Evolutionary conservation across 2,113 vertebrate species (phyloP).

Genomic region (Microtus ochrogaster): DNA sequence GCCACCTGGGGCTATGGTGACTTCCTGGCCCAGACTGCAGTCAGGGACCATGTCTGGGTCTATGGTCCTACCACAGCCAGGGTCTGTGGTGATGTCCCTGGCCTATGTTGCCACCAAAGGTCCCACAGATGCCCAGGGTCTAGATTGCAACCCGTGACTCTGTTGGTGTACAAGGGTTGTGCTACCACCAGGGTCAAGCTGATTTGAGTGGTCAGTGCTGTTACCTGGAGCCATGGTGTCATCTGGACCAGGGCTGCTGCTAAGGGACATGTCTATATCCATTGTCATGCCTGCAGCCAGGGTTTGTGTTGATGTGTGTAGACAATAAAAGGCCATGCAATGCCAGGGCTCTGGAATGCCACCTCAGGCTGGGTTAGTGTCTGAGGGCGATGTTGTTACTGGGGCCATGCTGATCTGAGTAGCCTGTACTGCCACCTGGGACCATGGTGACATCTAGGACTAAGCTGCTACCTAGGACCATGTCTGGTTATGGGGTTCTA

Average conservation of each 20-base stretch:
- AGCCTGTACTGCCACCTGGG: no score
- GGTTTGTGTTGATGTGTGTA: not conserved
- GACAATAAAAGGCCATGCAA: no score
- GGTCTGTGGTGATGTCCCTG: not conserved
- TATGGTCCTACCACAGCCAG: not conserved
- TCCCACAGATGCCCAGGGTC: not conserved
- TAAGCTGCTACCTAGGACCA: no score
- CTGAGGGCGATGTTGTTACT: no score
- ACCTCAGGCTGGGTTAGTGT: no score
- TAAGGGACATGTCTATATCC: not conserved
- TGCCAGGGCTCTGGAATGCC: no score
- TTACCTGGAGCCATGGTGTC: not conserved
- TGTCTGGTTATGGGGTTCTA: no score
- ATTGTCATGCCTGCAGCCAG: not conserved
- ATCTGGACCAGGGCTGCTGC: not conserved
- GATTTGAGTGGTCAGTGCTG: not conserved
- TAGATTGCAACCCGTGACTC: not conserved
- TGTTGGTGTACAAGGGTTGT: not conserved
- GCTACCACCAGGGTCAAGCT: not conserved
- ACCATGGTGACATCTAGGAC: no score
- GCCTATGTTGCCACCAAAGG: not conserved
- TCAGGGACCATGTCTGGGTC: not conserved
- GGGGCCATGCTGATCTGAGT: no score
- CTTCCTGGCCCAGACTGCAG: not conserved
- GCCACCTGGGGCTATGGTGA: not conserved